Evolutionary conservation across 2,888 invertebrate species (phyloP).

Genomic region (Hyles lineata): DNA sequence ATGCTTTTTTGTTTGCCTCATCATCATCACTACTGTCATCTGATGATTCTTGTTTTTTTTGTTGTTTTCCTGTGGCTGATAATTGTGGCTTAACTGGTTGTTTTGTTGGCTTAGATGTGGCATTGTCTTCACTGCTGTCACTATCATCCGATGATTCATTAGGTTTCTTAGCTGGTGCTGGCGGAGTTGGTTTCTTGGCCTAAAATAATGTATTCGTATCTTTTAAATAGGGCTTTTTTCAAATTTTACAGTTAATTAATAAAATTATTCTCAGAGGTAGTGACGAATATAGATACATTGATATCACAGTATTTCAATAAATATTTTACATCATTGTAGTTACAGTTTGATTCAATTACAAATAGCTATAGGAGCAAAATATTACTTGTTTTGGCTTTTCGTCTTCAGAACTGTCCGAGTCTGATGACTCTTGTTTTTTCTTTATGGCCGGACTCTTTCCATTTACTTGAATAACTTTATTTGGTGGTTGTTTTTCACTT

Average conservation of each 20-base stretch:
- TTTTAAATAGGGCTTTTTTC: background rate
- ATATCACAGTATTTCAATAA: slow-evolving; percentile 59
- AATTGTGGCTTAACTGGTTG: slow-evolving; percentile 43
- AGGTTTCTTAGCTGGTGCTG: slow-evolving; percentile 45
- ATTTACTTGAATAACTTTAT: slow-evolving; percentile 61
- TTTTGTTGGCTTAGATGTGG: slow-evolving; percentile 43
- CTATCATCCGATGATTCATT: slow-evolving; percentile 46
- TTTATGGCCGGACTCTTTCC: slow-evolving; percentile 62
- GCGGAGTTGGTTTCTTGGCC: slow-evolving; percentile 38
- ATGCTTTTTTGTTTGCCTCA: slow-evolving; percentile 44
- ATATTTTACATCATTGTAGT: slow-evolving; percentile 58
- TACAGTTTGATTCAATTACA: background rate
- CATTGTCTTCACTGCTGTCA: slow-evolving; percentile 47
- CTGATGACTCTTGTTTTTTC: slow-evolving; percentile 67
- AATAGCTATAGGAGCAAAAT: slow-evolving; percentile 1
- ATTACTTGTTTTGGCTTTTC: slow-evolving; percentile 62
- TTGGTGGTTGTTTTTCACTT: slow-evolving; percentile 53
- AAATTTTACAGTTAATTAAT: background rate
- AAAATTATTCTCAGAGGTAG: slow-evolving; percentile 68
- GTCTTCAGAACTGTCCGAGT: slow-evolving; percentile 74
- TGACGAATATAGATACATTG: slow-evolving; percentile 64
- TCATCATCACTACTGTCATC: slow-evolving; percentile 69
- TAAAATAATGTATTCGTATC: slow-evolving; percentile 30
- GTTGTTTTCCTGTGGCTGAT: slow-evolving; percentile 55
- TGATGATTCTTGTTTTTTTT: slow-evolving; percentile 59